phyloP scores from a whole-genome alignment of 2,113 vertebrate genomes.

The Polypterus bichir region DNA sequence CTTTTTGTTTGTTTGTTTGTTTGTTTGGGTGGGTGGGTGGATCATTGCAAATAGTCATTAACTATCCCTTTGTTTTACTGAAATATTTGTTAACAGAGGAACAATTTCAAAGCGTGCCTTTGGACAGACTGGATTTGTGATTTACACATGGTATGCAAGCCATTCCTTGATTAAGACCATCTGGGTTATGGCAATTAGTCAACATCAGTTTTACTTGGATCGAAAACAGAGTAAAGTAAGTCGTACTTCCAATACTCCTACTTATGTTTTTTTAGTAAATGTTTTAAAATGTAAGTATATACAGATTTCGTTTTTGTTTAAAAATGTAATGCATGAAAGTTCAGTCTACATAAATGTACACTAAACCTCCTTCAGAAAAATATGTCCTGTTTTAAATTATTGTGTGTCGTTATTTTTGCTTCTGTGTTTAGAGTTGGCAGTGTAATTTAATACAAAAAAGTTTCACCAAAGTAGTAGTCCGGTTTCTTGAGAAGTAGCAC shows the following conservation, averaged over 20 bases:
- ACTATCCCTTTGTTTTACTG: not conserved
- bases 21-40: constrained; percentile 14
- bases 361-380: no score
- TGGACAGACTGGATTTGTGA: constrained; percentile 79
- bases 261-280: not conserved
- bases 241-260: constrained; percentile 1
- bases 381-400: no score
- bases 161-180: constrained; percentile 96
- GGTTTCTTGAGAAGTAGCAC: not conserved
- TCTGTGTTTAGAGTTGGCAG: no score
- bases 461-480: not conserved
- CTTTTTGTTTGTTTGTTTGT: constrained; percentile 2
- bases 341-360: no score
- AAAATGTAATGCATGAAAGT: no score
- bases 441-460: no score
- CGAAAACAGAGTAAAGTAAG: constrained; percentile 95
- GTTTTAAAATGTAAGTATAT: not conserved
- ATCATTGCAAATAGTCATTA: not conserved
- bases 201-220: constrained; percentile 97
- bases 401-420: no score
- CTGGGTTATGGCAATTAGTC: constrained; percentile 98
- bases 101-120: constrained; percentile 79
- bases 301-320: no score
- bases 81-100: constrained; percentile 47
- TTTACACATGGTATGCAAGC: constrained; percentile 96